A percentile compares a stretch with the other conserved stretches of the same genome.
Conservation (phyloP, 1,140 invertebrate species). For the Ceratosolen solmsi region DNA sequence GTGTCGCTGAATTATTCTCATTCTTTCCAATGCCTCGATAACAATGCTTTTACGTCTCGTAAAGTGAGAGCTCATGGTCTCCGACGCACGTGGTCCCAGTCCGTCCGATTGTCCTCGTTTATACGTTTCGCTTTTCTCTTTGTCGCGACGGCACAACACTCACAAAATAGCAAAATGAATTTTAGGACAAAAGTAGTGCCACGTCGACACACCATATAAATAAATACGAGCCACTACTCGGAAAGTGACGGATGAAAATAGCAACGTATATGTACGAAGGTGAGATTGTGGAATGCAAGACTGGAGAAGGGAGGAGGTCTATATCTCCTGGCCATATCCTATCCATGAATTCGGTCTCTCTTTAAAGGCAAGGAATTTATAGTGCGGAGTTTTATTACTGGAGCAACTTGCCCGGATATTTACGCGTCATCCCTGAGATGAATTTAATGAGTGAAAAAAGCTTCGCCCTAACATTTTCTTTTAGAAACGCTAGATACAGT, state of each 20-base stretch:
- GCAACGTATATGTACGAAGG: not conserved
- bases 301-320: constrained; percentile 3
- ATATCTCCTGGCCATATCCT: not conserved
- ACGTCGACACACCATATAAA: not conserved
- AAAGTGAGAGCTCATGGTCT: constrained; percentile 55
- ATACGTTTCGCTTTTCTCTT: not conserved
- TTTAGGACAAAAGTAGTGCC: not conserved
- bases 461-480: not conserved
- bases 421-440: not conserved
- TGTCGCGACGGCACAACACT: not conserved
- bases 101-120: constrained; percentile 48
- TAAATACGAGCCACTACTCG: not conserved
- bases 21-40: constrained; percentile 63
- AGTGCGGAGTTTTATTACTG: constrained; percentile 12
- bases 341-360: not conserved
- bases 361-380: constrained; percentile 4
- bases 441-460: not conserved
- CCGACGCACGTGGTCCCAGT: constrained; percentile 28
- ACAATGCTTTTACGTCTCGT: constrained; percentile 69
- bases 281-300: constrained; percentile 13
- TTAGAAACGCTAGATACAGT: not conserved
- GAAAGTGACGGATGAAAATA: constrained; percentile 30
- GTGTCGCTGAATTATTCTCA: constrained; percentile 68
- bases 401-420: constrained; percentile 3
- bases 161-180: not conserved